Percentiles rank a stretch among this genome's conserved stretches.
Evolutionary conservation across 2,113 vertebrate genomes (phyloP).

Genomic region (Penelope pileata): DNA sequence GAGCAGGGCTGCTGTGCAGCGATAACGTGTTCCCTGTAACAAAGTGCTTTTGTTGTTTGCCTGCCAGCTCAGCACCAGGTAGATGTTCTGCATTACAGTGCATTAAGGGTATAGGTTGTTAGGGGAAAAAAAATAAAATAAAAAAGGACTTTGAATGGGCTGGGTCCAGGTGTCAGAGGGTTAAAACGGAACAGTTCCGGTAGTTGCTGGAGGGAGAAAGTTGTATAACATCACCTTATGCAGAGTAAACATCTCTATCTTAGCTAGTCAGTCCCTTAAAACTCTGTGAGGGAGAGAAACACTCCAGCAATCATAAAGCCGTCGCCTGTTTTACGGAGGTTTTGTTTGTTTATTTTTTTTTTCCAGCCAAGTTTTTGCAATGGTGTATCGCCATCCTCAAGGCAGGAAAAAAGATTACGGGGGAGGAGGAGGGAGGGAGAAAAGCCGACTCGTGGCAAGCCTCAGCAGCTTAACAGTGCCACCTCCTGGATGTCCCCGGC

Average conservation of each 20-base stretch:
- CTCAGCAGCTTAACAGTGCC: constrained; percentile 62
- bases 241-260: background rate
- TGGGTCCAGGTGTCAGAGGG: constrained; percentile 11
- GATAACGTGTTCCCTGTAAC: constrained; percentile 11
- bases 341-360: background rate
- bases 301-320: background rate
- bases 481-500: constrained; percentile 50
- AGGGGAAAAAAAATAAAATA: background rate
- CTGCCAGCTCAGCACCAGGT: background rate
- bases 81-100: background rate
- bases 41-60: constrained; percentile 41
- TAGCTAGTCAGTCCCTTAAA: background rate
- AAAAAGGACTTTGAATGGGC: constrained; percentile 55
- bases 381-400: constrained; percentile 22
- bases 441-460: background rate
- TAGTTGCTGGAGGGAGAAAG: background rate
- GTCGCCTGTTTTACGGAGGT: background rate
- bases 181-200: constrained; percentile 20
- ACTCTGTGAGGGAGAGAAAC: background rate
- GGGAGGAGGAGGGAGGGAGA: fast-evolving
- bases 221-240: background rate
- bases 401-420: background rate
- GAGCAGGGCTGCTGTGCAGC: background rate
- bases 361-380: background rate
- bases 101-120: constrained; percentile 27